Percentiles rank a stretch among this genome's conserved stretches.
Evolutionary conservation across 2,888 invertebrate genomes (phyloP).

Genomic region (Chaetogeoica ovagalla): DNA sequence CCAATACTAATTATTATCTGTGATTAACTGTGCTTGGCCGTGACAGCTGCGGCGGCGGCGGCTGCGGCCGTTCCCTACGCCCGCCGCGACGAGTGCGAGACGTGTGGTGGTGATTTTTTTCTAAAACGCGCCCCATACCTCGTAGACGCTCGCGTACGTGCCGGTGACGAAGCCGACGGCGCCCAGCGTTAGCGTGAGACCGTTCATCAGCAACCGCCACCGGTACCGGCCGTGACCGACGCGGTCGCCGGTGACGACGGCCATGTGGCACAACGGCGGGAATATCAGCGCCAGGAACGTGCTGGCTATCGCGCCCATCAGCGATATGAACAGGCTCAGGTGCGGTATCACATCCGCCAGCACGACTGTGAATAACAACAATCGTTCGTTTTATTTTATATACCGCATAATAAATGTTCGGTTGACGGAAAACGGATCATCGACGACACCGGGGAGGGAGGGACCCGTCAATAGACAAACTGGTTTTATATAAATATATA

Average conservation of each 20-base stretch:
- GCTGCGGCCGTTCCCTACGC: too few relatives aligned
- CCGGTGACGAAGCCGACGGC: constrained; percentile 36
- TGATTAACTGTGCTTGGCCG: too few relatives aligned
- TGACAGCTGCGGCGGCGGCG: background rate
- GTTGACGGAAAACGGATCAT: too few relatives aligned
- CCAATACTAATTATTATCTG: too few relatives aligned
- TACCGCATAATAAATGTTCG: too few relatives aligned
- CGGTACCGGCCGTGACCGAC: constrained; percentile 61
- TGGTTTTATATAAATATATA: too few relatives aligned
- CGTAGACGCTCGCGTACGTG: constrained; percentile 37
- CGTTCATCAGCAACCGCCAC: constrained; percentile 56
- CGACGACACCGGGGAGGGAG: too few relatives aligned
- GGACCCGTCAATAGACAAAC: too few relatives aligned
- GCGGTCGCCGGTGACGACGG: constrained; percentile 60
- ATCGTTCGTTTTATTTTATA: too few relatives aligned
- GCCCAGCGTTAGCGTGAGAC: constrained; percentile 31
- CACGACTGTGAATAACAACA: constrained; percentile 65
- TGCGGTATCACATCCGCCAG: constrained; percentile 85
- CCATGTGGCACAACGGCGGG: constrained; percentile 83
- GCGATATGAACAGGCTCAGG: constrained; percentile 82
- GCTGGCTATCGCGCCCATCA: constrained; percentile 89
- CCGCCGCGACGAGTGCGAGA: too few relatives aligned
- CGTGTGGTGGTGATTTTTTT: too few relatives aligned
- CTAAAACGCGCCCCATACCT: constrained; percentile 20
- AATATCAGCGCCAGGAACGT: constrained; percentile 84